Conservation (phyloP, 2,888 invertebrate genomes). For the Nephrocerus scutellatus region DNA sequence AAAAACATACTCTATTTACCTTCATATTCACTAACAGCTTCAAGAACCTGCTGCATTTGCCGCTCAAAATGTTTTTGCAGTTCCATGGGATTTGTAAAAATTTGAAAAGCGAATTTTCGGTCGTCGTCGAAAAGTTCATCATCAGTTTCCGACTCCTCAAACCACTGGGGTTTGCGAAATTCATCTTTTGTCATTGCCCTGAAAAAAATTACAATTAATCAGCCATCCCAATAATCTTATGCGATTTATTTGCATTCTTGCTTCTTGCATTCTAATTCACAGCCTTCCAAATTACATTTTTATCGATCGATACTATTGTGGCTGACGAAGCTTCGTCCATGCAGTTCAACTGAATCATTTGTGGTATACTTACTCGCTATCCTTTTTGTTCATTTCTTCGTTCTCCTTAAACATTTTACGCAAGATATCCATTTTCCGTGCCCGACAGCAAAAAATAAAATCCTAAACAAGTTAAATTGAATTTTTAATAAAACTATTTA, state of each 20-base stretch:
- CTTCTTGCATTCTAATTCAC: background rate
- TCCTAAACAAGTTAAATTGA: background rate
- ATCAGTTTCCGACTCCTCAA: constrained; percentile 46
- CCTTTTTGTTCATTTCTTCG: constrained; percentile 23
- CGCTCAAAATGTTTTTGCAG: constrained; percentile 57
- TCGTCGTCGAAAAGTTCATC: constrained; percentile 46
- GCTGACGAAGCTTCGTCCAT: constrained; percentile 5
- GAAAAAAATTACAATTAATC: constrained; percentile 9
- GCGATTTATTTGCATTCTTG: background rate
- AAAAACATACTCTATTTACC: constrained; percentile 24
- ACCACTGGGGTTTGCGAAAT: constrained; percentile 47
- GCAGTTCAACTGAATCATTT: background rate
- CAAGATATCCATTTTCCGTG: constrained; percentile 33
- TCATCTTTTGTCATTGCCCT: constrained; percentile 39
- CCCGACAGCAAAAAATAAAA: constrained; percentile 6
- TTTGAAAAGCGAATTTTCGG: constrained; percentile 48
- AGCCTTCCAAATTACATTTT: constrained; percentile 1
- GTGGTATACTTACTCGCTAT: constrained; percentile 28
- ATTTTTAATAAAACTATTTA: no score
- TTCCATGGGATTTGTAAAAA: constrained; percentile 56
- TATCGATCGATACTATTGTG: constrained; percentile 19
- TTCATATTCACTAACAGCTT: constrained; percentile 47
- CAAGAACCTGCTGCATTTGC: constrained; percentile 54
- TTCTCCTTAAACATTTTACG: constrained; percentile 38
- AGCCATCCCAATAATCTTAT: background rate